phyloP scores from a whole-genome alignment of 2,797 vertebrate species.

The Pseudochaenichthys georgianus region DNA sequence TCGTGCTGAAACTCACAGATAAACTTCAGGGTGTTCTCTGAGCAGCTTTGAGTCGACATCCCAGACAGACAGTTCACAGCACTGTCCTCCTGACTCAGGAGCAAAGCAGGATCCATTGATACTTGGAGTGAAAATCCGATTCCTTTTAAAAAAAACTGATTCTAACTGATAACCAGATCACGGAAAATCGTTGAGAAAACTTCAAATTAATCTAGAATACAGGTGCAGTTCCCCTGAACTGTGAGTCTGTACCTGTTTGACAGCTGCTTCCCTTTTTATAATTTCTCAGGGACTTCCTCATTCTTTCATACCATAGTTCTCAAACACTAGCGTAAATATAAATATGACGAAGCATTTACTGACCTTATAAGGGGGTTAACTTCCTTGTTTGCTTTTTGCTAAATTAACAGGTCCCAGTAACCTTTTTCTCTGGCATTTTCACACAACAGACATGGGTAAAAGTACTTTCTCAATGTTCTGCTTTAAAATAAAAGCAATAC shows the following conservation, averaged over 20 bases:
- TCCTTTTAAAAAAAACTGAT: neutral
- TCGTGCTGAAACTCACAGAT: slow-evolving; percentile 73
- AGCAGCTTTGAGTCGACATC: slow-evolving; percentile 16
- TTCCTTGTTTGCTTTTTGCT: slow-evolving; percentile 23
- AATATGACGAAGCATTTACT: slow-evolving; percentile 27
- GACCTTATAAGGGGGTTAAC: slow-evolving; percentile 9
- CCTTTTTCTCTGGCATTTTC: neutral
- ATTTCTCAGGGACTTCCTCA: slow-evolving; percentile 74
- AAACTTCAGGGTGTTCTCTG: slow-evolving; percentile 77
- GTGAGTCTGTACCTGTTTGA: slow-evolving; percentile 21
- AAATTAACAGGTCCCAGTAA: neutral
- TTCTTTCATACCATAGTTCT: slow-evolving; percentile 61
- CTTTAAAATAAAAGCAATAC: neutral
- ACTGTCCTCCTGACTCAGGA: neutral
- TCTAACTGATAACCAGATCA: neutral
- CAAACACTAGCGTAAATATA: neutral
- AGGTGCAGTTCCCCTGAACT: slow-evolving; percentile 9
- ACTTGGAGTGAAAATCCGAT: slow-evolving; percentile 2
- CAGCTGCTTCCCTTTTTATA: slow-evolving; percentile 39
- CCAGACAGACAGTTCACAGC: neutral
- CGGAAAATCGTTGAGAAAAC: neutral
- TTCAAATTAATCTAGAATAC: neutral
- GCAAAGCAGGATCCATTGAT: slow-evolving; percentile 42
- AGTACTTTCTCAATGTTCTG: neutral
- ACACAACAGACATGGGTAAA: neutral